Percentiles rank a stretch among this genome's conserved stretches.
phyloP scores from a whole-genome alignment of 2,797 vertebrate species.

The Acipenser ruthenus region DNA sequence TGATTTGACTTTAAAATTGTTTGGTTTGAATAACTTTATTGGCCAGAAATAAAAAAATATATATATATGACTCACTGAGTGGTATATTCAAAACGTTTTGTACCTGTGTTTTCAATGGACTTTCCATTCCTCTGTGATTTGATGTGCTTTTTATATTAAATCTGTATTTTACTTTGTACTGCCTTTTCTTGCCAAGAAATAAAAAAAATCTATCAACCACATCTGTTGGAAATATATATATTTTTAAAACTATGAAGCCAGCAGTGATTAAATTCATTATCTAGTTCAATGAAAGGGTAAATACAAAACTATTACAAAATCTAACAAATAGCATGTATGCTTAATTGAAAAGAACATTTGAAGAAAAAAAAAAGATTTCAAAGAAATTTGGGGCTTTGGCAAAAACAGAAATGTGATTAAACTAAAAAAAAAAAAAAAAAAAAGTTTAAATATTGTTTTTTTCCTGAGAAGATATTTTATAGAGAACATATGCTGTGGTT shows the following conservation, averaged over 20 bases:
- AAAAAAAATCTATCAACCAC: constrained; percentile 25
- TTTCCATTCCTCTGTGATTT: background rate
- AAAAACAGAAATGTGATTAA: background rate
- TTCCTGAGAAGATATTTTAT: background rate
- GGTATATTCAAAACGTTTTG: too few species aligned
- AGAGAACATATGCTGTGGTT: background rate
- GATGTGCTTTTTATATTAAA: background rate
- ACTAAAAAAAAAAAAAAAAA: background rate
- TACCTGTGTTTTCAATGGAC: background rate
- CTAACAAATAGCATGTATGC: background rate
- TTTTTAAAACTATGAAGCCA: constrained; percentile 43
- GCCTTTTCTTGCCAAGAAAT: constrained; percentile 30
- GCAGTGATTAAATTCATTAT: constrained; percentile 50
- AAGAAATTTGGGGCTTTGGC: background rate
- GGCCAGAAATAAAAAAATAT: too few species aligned
- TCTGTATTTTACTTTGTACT: background rate
- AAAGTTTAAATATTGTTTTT: background rate
- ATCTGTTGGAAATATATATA: constrained; percentile 38
- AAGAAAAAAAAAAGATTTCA: background rate
- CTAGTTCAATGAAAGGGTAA: constrained; percentile 52
- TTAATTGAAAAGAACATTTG: constrained; percentile 1
- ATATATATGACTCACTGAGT: too few species aligned
- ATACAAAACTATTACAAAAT: constrained; percentile 19
- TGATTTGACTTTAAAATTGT: too few species aligned
- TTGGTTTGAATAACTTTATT: too few species aligned